Evolutionary conservation across 2,797 vertebrate genomes (phyloP), one percentile per base, ranked within the genome.

Genomic region (Psittacula echo): DNA sequence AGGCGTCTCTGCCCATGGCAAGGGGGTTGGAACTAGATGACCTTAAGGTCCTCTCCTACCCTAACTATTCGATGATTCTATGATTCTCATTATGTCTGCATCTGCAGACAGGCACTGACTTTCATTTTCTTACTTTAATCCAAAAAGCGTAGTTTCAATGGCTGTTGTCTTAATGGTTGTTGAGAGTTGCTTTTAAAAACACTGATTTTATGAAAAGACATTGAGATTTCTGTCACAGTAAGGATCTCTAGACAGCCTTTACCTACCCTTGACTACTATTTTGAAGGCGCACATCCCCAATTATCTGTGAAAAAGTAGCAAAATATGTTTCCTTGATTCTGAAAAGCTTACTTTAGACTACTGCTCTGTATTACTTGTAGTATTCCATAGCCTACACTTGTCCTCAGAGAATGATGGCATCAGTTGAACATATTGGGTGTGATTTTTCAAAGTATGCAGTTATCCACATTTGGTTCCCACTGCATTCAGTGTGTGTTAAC

Each of bases 371-470:
- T 95, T 96, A 72, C 66, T 90, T 81, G 82, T 94, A 39, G 79
- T 90, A 85, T 93, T 92, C 70, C 76, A 64, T 94, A 94, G 94
- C 87, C 95, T 95, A 50, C 80, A 62, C 89, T 93, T 91, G 86
- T 96, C 94, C 92, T 96, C 64, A 2, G 76, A 85, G 85, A 94
- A 89, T 4, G 44, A 61, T 86, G 91, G 87, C 87, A 91, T 87
- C 94, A 82, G 87, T 61, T 86, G 87, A 95, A 95, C 92, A 92
- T 92, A 95, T 66, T 95, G 85, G 66, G 84, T 95, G 93, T 91
- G 88, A 93, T 96, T 96, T 95, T 96, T 93, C 50, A 16, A 91
- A 96, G 84, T 83, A 80, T 66, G 90, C 88, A 74, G 93, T 88
- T 94, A 90, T 37, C 80, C 91, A 65, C 86, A 34, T 90, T 96